Conservation (phyloP, 2,888 invertebrate genomes). For the Cryptus viduatorius region DNA sequence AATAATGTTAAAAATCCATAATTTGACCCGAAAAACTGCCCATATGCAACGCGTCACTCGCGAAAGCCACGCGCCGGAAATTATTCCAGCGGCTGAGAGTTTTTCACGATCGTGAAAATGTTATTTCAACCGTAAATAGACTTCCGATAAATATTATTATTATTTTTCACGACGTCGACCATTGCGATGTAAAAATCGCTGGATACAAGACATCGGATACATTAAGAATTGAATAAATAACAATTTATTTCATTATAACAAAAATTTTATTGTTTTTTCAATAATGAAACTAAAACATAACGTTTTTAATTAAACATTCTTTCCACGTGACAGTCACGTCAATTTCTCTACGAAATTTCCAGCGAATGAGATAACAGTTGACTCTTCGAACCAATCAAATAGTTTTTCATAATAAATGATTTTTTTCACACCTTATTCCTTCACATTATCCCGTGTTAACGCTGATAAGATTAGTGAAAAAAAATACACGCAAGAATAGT, state of each 20-base stretch:
- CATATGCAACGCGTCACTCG: too few relatives aligned
- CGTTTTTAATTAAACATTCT: not conserved
- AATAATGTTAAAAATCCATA: not conserved
- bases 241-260: not conserved
- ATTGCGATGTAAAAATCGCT: not conserved
- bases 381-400: not conserved
- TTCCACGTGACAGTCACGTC: not conserved
- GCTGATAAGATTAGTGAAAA: constrained; percentile 16
- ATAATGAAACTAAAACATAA: not conserved
- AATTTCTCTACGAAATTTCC: not conserved
- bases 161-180: not conserved
- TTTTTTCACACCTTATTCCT: not conserved
- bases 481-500: not conserved
- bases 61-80: too few relatives aligned
- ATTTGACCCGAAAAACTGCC: not conserved
- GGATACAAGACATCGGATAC: not conserved
- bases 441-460: not conserved
- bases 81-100: too few relatives aligned
- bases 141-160: not conserved
- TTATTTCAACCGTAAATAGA: too few relatives aligned
- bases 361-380: not conserved
- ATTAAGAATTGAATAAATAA: not conserved
- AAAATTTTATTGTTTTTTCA: not conserved
- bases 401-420: not conserved
- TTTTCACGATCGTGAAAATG: too few relatives aligned